phyloP scores from a whole-genome alignment of 1,140 invertebrate genomes.

The Panagrolaimus sp. region DNA sequence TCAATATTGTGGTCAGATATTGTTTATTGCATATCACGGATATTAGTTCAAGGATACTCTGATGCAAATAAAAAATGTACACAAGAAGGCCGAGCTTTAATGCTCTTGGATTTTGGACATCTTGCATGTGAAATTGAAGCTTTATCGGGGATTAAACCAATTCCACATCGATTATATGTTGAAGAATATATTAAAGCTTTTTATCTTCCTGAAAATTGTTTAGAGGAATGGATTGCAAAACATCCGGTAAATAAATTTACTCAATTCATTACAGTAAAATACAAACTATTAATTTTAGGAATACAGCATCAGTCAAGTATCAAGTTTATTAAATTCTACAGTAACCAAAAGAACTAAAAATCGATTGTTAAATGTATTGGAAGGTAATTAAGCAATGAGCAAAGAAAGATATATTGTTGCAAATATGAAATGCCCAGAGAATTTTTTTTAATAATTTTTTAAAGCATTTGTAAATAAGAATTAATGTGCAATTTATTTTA shows the following conservation, averaged over 20 bases:
- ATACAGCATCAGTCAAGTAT: conserved; percentile 79
- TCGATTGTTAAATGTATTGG: conserved; percentile 41
- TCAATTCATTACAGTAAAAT: neutral
- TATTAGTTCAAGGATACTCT: conserved; percentile 79
- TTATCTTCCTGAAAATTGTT: conserved; percentile 74
- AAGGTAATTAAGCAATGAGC: conserved; percentile 18
- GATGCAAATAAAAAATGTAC: conserved; percentile 79
- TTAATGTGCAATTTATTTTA: too few species aligned
- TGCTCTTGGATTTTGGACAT: conserved; percentile 96
- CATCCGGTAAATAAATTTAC: conserved; percentile 67
- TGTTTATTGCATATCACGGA: conserved; percentile 73
- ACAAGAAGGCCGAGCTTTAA: conserved; percentile 85
- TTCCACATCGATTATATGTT: conserved; percentile 81
- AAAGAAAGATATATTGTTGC: too few species aligned
- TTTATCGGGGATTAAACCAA: conserved; percentile 69
- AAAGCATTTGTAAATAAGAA: too few species aligned
- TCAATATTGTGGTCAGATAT: conserved; percentile 76
- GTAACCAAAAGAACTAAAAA: conserved; percentile 72
- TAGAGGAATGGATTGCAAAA: conserved; percentile 80
- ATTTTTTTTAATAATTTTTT: too few species aligned
- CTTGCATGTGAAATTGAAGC: conserved; percentile 82
- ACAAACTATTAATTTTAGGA: conserved; percentile 64
- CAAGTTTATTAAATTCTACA: conserved; percentile 74
- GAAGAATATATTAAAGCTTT: conserved; percentile 92
- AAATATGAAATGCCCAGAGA: too few species aligned